These are phyloP conservation scores for Aporophyla nigra DNA, from an alignment of 2,888 invertebrate genomes.

Conservation along the genomic window DNA sequence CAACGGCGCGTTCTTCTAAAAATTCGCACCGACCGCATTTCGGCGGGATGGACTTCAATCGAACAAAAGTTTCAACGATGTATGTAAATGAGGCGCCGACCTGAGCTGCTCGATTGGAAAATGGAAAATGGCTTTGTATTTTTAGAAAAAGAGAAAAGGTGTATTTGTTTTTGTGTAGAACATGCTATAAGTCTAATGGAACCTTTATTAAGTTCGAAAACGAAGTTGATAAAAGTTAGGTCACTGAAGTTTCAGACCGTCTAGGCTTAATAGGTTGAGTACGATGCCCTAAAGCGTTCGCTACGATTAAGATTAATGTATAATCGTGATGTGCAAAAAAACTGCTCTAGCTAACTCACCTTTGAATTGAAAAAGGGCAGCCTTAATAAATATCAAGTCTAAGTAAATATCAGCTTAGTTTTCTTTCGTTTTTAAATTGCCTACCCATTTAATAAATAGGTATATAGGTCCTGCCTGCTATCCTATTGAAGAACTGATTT, in stretches of 20 bases:
- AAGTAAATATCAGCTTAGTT: background rate
- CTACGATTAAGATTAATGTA: constrained; percentile 35
- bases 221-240: constrained; percentile 12
- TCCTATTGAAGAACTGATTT: background rate
- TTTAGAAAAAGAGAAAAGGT: constrained; percentile 65
- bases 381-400: background rate
- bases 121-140: constrained; percentile 66
- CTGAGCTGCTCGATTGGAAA: constrained; percentile 63
- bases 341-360: no score
- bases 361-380: background rate
- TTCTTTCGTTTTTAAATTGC: background rate
- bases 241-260: background rate
- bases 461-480: background rate
- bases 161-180: constrained; percentile 57
- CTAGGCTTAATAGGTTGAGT: constrained; percentile 15
- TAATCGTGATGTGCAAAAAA: constrained; percentile 16
- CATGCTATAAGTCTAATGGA: constrained; percentile 38
- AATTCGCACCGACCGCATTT: constrained; percentile 76
- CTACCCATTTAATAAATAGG: background rate
- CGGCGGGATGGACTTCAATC: constrained; percentile 71
- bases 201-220: constrained; percentile 26
- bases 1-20: constrained; percentile 76
- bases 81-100: constrained; percentile 74
- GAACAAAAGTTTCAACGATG: constrained; percentile 76
- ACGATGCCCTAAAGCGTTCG: constrained; percentile 6